phyloP scores from a whole-genome alignment of 2,888 invertebrate genomes.

The Listrodromus nycthemerus region DNA sequence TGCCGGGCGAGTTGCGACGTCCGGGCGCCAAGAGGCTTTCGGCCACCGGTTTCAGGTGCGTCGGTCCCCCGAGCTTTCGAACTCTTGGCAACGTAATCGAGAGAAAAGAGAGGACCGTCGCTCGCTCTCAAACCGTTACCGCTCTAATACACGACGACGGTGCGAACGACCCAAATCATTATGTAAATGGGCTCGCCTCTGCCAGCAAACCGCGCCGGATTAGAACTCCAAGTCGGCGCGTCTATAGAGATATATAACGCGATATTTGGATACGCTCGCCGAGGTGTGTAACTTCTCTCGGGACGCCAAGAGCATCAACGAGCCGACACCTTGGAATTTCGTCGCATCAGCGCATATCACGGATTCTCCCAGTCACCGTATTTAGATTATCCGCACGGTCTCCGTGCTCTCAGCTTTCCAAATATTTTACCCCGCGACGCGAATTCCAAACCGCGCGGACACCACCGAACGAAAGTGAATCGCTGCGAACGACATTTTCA shows the following conservation, averaged over 20 bases:
- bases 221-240: slow-evolving; percentile 51
- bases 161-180: slow-evolving; percentile 79
- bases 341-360: slow-evolving; percentile 61
- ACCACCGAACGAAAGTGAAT: background rate
- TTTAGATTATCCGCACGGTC: slow-evolving; percentile 31
- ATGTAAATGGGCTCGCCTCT: slow-evolving; percentile 73
- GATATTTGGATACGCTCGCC: slow-evolving; percentile 30
- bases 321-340: slow-evolving; percentile 57
- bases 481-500: background rate
- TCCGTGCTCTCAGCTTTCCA: slow-evolving; percentile 13
- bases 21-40: slow-evolving; percentile 66
- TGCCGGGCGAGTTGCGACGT: slow-evolving; percentile 65
- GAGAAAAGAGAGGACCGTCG: background rate
- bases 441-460: background rate
- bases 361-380: slow-evolving; percentile 54
- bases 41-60: slow-evolving; percentile 63
- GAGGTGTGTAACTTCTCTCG: slow-evolving; percentile 13
- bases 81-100: slow-evolving; percentile 62
- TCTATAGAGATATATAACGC: background rate
- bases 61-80: slow-evolving; percentile 38
- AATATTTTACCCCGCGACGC: background rate
- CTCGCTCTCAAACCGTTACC: slow-evolving; percentile 20
- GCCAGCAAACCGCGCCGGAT: slow-evolving; percentile 62
- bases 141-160: slow-evolving; percentile 49
- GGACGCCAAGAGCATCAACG: slow-evolving; percentile 37